Evolutionary conservation across 2,888 invertebrate species (phyloP).

Genomic region (Diarsia rubi): DNA sequence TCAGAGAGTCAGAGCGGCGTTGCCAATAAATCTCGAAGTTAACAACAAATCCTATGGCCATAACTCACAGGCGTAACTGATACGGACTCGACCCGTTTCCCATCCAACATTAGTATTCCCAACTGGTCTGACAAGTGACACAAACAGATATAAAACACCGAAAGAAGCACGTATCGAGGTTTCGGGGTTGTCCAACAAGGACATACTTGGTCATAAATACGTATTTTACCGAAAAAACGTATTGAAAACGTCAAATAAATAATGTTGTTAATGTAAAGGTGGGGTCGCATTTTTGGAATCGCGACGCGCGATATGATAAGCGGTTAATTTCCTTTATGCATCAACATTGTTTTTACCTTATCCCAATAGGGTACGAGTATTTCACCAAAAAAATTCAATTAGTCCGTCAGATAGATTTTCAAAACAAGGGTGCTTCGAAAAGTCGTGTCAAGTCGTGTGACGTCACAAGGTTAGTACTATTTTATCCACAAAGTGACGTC

Average conservation of each 20-base stretch:
- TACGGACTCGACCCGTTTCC: conserved; percentile 42
- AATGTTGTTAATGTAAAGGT: conserved; percentile 47
- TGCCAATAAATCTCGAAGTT: conserved; percentile 56
- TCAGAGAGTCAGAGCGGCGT: conserved; percentile 19
- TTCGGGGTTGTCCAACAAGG: conserved; percentile 70
- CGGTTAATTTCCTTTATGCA: conserved; percentile 11
- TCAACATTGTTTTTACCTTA: too few relatives aligned
- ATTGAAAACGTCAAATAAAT: conserved; percentile 58
- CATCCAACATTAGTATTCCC: conserved; percentile 61
- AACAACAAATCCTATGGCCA: conserved; percentile 46
- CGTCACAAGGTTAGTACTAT: too few relatives aligned
- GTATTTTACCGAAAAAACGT: conserved; percentile 41
- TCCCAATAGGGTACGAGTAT: too few relatives aligned
- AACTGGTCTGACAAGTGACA: conserved; percentile 48
- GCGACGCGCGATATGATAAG: background rate
- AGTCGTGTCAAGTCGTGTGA: too few relatives aligned
- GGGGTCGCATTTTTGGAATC: conserved; percentile 24
- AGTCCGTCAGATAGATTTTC: too few relatives aligned
- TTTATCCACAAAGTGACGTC: too few relatives aligned
- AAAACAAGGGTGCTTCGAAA: too few relatives aligned
- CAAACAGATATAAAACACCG: conserved; percentile 54
- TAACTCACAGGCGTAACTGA: conserved; percentile 55
- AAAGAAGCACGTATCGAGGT: conserved; percentile 69
- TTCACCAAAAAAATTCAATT: too few relatives aligned
- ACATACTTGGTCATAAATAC: conserved; percentile 50